phyloP scores from a whole-genome alignment of 1,140 invertebrate species.

The Cyclina sinensis region DNA sequence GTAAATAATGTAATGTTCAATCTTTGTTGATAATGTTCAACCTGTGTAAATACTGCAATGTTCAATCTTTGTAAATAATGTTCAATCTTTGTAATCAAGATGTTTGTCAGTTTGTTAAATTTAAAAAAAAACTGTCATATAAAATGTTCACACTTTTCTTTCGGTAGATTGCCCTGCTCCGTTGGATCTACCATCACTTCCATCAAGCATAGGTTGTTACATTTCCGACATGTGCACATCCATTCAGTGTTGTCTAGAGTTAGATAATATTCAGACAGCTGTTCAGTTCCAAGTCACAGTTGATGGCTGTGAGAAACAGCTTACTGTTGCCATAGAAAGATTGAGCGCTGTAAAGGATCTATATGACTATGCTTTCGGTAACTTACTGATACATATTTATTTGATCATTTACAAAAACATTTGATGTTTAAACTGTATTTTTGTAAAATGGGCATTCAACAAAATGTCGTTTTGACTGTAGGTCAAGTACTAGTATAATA shows the following conservation, averaged over 20 bases:
- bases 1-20: too few relatives aligned
- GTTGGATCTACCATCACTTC: neutral
- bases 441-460: too few relatives aligned
- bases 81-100: too few relatives aligned
- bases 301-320: conserved; percentile 5
- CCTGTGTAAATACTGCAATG: too few relatives aligned
- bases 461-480: too few relatives aligned
- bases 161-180: conserved; percentile 29
- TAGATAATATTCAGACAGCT: neutral
- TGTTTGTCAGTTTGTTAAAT: too few relatives aligned
- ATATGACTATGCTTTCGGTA: conserved; percentile 38
- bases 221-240: conserved; percentile 33
- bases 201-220: neutral
- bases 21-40: too few relatives aligned
- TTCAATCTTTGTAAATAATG: too few relatives aligned
- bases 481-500: too few relatives aligned
- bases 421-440: neutral
- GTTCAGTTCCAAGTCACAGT: conserved; percentile 26
- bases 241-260: conserved; percentile 18
- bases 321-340: conserved; percentile 19
- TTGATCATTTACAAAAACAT: neutral
- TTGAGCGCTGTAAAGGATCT: neutral
- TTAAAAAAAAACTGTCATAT: too few relatives aligned
- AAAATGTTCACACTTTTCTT: too few relatives aligned
- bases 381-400: too few relatives aligned